Evolutionary conservation across 2,113 vertebrate genomes (phyloP), one percentile per base, ranked within the genome.

Genomic region (Python bivittatus): DNA sequence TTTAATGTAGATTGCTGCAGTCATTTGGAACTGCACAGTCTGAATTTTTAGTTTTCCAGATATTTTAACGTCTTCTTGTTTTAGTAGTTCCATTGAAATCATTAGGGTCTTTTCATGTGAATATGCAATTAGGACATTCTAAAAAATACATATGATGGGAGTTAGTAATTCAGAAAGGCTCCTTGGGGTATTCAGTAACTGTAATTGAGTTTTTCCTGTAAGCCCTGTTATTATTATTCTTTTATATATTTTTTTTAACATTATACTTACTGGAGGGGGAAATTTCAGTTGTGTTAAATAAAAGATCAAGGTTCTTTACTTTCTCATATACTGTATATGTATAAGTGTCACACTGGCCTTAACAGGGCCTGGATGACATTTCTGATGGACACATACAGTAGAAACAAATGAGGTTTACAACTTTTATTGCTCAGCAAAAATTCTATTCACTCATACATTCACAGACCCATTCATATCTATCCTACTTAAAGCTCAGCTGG

Each of bases 1-100:
- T 91, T 86, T 33, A 12, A 0, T 52, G 9, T 11, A 27, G 57
- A 33, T 90, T 87, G 60, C 88, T 56, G 5, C 84, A 89, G 58
- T 92, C 33, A 88, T 87, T 94, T 92, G 42, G 90, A 92, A 15
- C 91, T 48, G 29, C 48, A 20, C 27, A 90, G 0, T 4, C 12
- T 94, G 22, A 12, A 42, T 27, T 29, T 90, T 94, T 44, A 20
- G 25, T 89, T 52, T 86, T 29, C 12, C 84, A 53, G 23, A 86
- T 88, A 94, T 94, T 87, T 93, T 93, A 94, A 86, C 68, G n/a
- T 90, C 22, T 79, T 85, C 64, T 17, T 92, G 86, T 38, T 27
- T 6, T 13, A 64, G 44, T 57, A 87, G 15, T 20, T 90, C 95
- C 83, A 95, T 91, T 58, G 92, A 58, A 48, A 54, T 61, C n/a